These are phyloP conservation scores for Drosophila biarmipes DNA, from an alignment of 1,140 invertebrate species.

Conservation along the genomic window DNA sequence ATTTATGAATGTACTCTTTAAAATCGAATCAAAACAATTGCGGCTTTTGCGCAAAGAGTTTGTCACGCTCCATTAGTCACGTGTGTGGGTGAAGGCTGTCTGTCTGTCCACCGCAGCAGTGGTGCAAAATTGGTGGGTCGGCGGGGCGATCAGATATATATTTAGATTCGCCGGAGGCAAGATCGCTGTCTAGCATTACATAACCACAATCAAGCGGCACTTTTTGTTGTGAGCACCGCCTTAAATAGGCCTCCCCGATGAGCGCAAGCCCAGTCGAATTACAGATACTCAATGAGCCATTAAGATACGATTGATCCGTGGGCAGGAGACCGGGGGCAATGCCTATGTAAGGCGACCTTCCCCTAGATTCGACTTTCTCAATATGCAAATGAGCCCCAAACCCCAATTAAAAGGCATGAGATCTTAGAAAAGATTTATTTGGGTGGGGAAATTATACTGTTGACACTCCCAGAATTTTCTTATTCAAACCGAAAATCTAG, in stretches of 20 bases:
- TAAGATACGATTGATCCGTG: slow-evolving; percentile 48
- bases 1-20: no score
- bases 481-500: neutral
- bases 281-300: slow-evolving; percentile 71
- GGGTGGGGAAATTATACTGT: neutral
- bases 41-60: slow-evolving; percentile 40
- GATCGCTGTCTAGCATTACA: slow-evolving; percentile 51
- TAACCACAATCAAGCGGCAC: slow-evolving; percentile 49
- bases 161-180: slow-evolving; percentile 30
- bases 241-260: slow-evolving; percentile 64
- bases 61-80: slow-evolving; percentile 61
- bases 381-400: slow-evolving; percentile 17
- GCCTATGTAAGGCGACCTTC: slow-evolving; percentile 44
- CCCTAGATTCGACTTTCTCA: slow-evolving; percentile 34
- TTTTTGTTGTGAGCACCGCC: slow-evolving; percentile 35
- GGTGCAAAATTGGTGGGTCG: neutral
- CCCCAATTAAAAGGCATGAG: slow-evolving; percentile 3
- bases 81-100: slow-evolving; percentile 77
- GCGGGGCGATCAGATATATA: neutral
- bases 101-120: slow-evolving; percentile 45
- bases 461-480: slow-evolving; percentile 3
- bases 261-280: slow-evolving; percentile 58
- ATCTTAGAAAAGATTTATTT: slow-evolving; percentile 1
- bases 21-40: slow-evolving; percentile 3
- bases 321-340: slow-evolving; percentile 46